Evolutionary conservation across 2,888 invertebrate genomes (phyloP), one percentile per base, ranked within the genome.

Genomic region (Chrysomela aeneicollis): DNA sequence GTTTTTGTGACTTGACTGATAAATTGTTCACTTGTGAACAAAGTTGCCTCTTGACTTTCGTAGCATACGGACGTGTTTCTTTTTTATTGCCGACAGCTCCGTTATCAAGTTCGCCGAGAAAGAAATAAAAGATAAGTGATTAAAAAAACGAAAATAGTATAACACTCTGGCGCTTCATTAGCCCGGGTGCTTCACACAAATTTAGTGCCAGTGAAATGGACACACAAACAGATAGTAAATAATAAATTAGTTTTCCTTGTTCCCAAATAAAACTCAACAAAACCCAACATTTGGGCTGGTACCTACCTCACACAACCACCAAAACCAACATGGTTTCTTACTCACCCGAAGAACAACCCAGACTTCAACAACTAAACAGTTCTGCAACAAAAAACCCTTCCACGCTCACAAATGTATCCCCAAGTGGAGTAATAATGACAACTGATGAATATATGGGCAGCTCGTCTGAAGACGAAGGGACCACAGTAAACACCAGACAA

Each of bases 1-100:
- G 50, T 50, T 18, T 50, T 50, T 52, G 50, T 52, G n/a, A 26
- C n/a, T 30, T 26, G 51, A 26, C n/a, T n/a, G n/a, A n/a, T n/a
- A n/a, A n/a, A n/a, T n/a, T n/a, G n/a, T n/a, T n/a, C n/a, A n/a
- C n/a, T n/a, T n/a, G n/a, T n/a, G n/a, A n/a, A n/a, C n/a, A n/a
- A n/a, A 42, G 42, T 42, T 42, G 5, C 42, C 47, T 10, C 47
- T 47, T 9, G 47, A 47, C 47, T 47, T 47, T 47, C 47, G 47
- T 15, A 47, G 47, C 47, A 47, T 5, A 47, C 5, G 12, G 18
- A 19, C 47, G 47, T 47, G 18, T 47, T 35, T 35, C 6, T 6
- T 26, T 6, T 26, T 26, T 26, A 5, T 35, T 35, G 35, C 35
- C 17, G 47, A 18, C 2, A 15, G 17, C 47, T 47, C 17, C 47